These are phyloP conservation scores for Diadophis punctatus DNA, from an alignment of 2,113 vertebrate species.

Conservation along the genomic window DNA sequence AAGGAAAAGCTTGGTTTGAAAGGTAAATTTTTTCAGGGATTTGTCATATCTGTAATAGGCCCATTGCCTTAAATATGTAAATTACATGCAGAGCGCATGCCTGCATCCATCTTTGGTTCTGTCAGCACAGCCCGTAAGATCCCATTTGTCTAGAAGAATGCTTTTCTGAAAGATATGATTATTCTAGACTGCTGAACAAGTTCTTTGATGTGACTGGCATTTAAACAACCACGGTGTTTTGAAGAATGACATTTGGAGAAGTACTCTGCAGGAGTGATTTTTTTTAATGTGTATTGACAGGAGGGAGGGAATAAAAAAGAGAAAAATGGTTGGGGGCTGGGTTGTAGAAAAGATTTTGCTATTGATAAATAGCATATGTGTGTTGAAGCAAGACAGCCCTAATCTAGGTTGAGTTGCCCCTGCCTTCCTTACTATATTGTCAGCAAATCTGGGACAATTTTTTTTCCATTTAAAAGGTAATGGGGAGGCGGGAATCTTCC, in stretches of 20 bases:
- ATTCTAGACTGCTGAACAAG: conserved; percentile 58
- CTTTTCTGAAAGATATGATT: conserved; percentile 56
- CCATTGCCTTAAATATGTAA: conserved; percentile 31
- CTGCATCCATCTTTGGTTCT: conserved; percentile 25
- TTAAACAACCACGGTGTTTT: conserved; percentile 17
- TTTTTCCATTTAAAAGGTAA: neutral
- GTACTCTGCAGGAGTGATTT: conserved; percentile 13
- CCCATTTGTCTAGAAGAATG: conserved; percentile 45
- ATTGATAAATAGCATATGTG: neutral
- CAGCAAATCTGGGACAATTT: neutral
- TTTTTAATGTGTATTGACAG: neutral
- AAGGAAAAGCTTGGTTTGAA: conserved; percentile 34
- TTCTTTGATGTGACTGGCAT: conserved; percentile 45
- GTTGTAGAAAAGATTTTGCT: neutral
- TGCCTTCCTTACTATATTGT: neutral
- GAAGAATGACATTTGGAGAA: neutral
- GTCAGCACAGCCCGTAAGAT: conserved; percentile 37
- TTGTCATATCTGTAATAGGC: conserved; percentile 27
- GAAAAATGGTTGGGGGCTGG: conserved; percentile 12
- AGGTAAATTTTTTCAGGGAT: neutral
- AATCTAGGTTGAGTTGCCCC: neutral
- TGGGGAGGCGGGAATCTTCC: neutral
- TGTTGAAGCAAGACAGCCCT: neutral
- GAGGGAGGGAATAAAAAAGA: neutral
- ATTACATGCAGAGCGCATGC: neutral